Evolutionary conservation across 1,140 invertebrate genomes (phyloP), one percentile per base, ranked within the genome.

Genomic region (Calephelis virginiensis): DNA sequence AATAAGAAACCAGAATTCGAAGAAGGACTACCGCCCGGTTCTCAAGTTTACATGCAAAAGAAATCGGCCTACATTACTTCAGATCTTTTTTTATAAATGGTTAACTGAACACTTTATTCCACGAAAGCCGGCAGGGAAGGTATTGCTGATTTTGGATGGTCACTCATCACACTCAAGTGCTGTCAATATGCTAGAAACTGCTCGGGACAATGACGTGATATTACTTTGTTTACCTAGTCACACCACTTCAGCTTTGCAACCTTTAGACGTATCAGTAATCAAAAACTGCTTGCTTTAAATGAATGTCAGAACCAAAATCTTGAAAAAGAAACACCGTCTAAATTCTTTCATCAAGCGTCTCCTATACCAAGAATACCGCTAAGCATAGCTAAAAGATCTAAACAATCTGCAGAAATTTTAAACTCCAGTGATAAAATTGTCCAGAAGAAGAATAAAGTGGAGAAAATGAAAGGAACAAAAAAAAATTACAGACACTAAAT

Each of bases 41-140:
- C 84, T 47, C 67, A 77, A 69, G 69, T 86, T 1, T 80, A 72
- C 14, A 85, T 82, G 75, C 71, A 75, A 49, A 74, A 80, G 72
- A 83, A 82, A 70, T 86, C 80, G 0, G 80, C 80, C 2, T 84
- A 84, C 56, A 71, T 87, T 12, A 82, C 73, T 61, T 59, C 81
- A 28, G 80, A 85, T 38, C 60, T 92, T 50, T n/a, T 91, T 91
- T 70, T 68, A 77, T 1, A 78, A 84, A 68, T 91, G 81, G 81
- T 63, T 89, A 6, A 77, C 72, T 60, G 75, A 82, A 65, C 75
- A 82, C 45, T 91, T 89, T 72, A 47, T 89, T 43, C 78, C 79
- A 11, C 65, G 62, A 28, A 91, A 90, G 67, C 72, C 72, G 9
- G 37, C 49, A 11, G 83, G 83, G 46, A 88, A 86, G 64, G 78